phyloP scores from a whole-genome alignment of 2,797 vertebrate species.

The Geotrypetes seraphini region DNA sequence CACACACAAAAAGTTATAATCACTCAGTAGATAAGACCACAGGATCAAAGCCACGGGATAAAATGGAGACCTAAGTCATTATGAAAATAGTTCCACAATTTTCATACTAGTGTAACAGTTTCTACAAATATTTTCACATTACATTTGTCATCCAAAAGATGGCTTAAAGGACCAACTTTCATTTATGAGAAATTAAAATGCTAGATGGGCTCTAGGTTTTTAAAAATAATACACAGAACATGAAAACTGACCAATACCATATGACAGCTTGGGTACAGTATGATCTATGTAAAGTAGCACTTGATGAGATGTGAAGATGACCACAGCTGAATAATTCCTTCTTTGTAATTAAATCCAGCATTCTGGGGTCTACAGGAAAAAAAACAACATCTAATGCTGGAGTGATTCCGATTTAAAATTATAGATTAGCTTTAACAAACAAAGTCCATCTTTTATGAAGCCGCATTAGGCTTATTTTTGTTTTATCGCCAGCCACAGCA shows the following conservation, averaged over 20 bases:
- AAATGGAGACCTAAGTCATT: slow-evolving; percentile 33
- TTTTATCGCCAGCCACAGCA: no score
- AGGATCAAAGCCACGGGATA: slow-evolving; percentile 39
- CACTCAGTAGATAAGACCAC: slow-evolving; percentile 45
- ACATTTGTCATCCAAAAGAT: slow-evolving; percentile 42
- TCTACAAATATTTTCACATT: slow-evolving; percentile 48
- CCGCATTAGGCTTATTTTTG: no score
- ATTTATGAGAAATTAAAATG: slow-evolving; percentile 22
- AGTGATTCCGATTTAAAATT: slow-evolving; percentile 26
- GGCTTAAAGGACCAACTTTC: slow-evolving; percentile 12
- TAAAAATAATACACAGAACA: neutral
- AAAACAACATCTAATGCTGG: slow-evolving; percentile 18
- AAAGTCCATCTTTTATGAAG: no score
- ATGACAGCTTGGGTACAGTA: neutral
- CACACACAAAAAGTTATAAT: neutral
- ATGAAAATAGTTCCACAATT: slow-evolving; percentile 27
- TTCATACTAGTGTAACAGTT: slow-evolving; percentile 40
- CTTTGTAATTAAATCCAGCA: slow-evolving; percentile 1
- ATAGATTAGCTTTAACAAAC: slow-evolving; percentile 13
- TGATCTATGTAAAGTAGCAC: slow-evolving; percentile 30
- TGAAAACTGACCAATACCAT: neutral
- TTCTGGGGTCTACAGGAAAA: no score
- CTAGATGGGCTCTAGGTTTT: neutral
- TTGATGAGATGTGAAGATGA: slow-evolving; percentile 19
- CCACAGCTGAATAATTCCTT: slow-evolving; percentile 12